Percentiles rank a stretch among this genome's conserved stretches.
phyloP scores from a whole-genome alignment of 2,113 vertebrate species.

The Chunga burmeisteri region DNA sequence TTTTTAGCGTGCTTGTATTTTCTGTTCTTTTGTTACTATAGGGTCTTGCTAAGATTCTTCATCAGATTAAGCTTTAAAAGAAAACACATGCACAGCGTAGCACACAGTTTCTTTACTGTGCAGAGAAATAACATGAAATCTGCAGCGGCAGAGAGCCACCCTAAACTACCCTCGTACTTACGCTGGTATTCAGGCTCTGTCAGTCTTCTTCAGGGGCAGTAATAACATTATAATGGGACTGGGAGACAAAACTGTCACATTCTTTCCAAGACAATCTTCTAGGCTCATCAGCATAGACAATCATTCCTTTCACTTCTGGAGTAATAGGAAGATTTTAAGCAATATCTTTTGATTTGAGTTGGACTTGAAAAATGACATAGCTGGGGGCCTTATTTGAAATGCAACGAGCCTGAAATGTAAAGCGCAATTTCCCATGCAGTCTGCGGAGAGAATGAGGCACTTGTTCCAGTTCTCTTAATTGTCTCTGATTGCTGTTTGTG shows the following conservation, averaged over 20 bases:
- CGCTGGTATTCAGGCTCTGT: neutral
- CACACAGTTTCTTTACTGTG: neutral
- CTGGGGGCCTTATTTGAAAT: slow-evolving; percentile 79
- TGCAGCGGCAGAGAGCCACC: neutral
- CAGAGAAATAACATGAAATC: slow-evolving; percentile 12
- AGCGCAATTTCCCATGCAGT: slow-evolving; percentile 76
- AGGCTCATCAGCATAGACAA: slow-evolving; percentile 81
- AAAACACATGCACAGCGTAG: slow-evolving; percentile 6
- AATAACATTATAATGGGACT: slow-evolving; percentile 70
- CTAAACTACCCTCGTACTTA: neutral
- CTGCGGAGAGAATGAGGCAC: slow-evolving; percentile 71
- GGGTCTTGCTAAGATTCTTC: neutral
- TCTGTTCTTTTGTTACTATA: neutral
- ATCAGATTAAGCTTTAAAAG: slow-evolving; percentile 21
- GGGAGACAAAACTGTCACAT: slow-evolving; percentile 69
- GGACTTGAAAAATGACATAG: slow-evolving; percentile 76
- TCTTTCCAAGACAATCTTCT: slow-evolving; percentile 77
- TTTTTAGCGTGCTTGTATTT: neutral
- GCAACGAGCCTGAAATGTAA: slow-evolving; percentile 73
- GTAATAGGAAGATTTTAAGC: slow-evolving; percentile 79
- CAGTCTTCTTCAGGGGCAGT: slow-evolving; percentile 41
- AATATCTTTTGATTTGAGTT: slow-evolving; percentile 80
- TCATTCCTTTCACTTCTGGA: slow-evolving; percentile 77
- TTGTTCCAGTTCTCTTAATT: slow-evolving; percentile 81
- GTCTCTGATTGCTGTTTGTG: slow-evolving; percentile 82